Evolutionary conservation across 2,797 vertebrate species (phyloP).

Genomic region (Psittacula echo): DNA sequence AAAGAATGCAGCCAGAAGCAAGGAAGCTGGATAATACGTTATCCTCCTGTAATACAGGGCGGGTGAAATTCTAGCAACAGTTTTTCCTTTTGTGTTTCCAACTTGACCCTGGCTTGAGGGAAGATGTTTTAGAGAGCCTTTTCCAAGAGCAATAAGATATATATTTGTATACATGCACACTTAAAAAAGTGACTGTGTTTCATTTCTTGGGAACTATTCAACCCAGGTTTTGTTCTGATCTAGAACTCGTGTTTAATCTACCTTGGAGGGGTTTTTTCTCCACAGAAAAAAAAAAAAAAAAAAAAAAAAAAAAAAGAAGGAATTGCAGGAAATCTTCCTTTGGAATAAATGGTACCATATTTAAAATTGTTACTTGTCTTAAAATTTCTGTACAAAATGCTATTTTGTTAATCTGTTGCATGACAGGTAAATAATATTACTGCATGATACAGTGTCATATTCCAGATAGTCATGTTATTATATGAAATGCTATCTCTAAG

Average conservation of each 20-base stretch:
- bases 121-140: neutral
- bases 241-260: neutral
- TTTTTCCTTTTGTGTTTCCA: neutral
- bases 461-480: neutral
- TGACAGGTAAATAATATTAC: neutral
- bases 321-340: neutral
- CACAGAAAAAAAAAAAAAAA: neutral
- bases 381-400: neutral
- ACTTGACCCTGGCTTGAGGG: neutral
- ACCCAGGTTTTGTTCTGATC: neutral
- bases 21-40: neutral
- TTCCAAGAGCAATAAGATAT: neutral
- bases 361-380: neutral
- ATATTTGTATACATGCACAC: neutral
- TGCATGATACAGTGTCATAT: neutral
- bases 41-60: neutral
- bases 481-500: neutral
- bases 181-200: neutral
- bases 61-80: neutral
- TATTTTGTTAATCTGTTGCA: neutral
- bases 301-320: neutral
- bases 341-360: neutral
- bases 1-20: neutral
- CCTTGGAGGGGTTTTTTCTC: neutral
- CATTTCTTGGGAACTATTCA: neutral